A percentile compares a stretch with the other conserved stretches of the same genome.
Conservation (phyloP, 2,113 vertebrate genomes). For the Laterallus jamaicensis region DNA sequence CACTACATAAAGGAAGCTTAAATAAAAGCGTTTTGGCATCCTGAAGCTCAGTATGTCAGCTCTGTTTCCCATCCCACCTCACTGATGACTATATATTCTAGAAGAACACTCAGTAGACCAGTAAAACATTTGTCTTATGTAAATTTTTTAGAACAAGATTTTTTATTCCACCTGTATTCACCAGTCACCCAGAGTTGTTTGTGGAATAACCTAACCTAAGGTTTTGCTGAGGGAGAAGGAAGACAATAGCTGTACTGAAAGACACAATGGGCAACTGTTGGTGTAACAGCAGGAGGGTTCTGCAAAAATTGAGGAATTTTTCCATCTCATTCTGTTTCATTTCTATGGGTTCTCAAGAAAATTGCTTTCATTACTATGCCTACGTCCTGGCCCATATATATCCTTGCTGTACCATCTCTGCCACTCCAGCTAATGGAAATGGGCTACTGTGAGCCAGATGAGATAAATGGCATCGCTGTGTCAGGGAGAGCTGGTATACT, state of each 20-base stretch:
- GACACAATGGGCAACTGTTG: not conserved
- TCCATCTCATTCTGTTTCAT: not conserved
- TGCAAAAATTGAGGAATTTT: not conserved
- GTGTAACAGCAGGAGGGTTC: not conserved
- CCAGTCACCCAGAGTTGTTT: not conserved
- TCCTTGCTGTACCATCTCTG: not conserved
- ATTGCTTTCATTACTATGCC: not conserved
- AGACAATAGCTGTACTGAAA: not conserved
- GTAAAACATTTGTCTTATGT: not conserved
- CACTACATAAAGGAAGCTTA: not conserved
- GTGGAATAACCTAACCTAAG: not conserved
- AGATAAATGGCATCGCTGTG: not conserved
- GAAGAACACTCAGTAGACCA: not conserved
- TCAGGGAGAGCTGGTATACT: not conserved
- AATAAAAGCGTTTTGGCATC: not conserved
- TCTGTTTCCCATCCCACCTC: not conserved
- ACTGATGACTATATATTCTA: not conserved
- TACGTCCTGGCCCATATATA: not conserved
- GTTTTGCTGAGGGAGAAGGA: not conserved
- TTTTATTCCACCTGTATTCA: not conserved
- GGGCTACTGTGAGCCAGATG: not conserved
- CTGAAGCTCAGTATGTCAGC: not conserved
- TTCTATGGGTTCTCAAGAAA: not conserved
- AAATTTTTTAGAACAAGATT: not conserved
- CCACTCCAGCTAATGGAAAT: not conserved